A percentile compares a stretch with the other conserved stretches of the same genome.
phyloP scores from a whole-genome alignment of 1,140 invertebrate genomes.

The Neodiprion pinetum region DNA sequence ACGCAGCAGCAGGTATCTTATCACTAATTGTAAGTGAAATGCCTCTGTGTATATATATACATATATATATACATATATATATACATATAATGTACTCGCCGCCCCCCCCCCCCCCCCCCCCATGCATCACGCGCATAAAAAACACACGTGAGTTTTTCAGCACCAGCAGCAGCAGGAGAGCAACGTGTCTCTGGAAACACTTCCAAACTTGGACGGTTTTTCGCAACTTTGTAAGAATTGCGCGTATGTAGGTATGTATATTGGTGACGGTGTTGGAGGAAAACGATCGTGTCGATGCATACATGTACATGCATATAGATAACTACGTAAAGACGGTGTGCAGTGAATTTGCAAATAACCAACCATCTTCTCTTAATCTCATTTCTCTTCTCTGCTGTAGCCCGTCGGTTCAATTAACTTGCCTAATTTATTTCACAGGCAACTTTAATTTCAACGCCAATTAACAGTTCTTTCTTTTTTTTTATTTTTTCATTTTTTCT shows the following conservation, averaged over 20 bases:
- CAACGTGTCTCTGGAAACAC: too few relatives aligned
- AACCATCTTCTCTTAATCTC: too few relatives aligned
- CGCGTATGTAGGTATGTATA: too few relatives aligned
- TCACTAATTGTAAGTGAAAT: not conserved
- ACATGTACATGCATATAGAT: not conserved
- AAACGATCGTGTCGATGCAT: not conserved
- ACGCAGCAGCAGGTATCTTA: not conserved
- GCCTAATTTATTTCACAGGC: slow-evolving; percentile 13
- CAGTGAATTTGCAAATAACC: too few relatives aligned
- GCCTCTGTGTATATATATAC: too few relatives aligned
- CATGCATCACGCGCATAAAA: not conserved
- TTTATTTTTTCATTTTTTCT: too few relatives aligned
- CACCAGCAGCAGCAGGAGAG: not conserved
- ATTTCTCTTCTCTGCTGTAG: not conserved
- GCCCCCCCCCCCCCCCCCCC: not conserved
- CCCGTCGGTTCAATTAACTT: not conserved
- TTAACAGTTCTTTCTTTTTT: not conserved
- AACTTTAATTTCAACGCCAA: slow-evolving; percentile 10
- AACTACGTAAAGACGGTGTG: too few relatives aligned
- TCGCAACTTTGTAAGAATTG: too few relatives aligned
- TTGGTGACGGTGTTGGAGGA: not conserved
- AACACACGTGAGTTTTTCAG: not conserved
- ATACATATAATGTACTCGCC: not conserved
- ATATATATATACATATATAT: too few relatives aligned
- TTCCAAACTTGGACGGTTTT: too few relatives aligned